These are phyloP conservation scores for Alviniconcha marisindica DNA, from an alignment of 1,140 invertebrate species.

Conservation along the genomic window DNA sequence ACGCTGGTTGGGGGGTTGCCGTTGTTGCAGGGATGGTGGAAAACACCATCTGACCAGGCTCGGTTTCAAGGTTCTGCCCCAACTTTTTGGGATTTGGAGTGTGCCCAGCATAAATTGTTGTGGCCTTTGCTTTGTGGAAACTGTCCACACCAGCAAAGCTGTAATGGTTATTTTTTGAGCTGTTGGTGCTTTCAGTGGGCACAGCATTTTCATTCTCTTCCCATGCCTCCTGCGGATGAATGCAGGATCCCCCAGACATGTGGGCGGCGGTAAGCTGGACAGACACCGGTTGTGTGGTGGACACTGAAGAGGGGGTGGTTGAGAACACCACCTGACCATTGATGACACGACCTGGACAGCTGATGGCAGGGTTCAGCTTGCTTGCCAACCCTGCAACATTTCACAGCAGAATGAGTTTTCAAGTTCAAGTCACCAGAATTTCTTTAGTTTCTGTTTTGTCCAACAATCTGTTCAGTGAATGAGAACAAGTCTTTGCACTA, in stretches of 20 bases:
- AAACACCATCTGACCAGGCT: neutral
- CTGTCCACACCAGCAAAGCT: neutral
- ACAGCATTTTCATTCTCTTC: too few relatives aligned
- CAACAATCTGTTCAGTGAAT: too few relatives aligned
- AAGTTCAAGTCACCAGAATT: too few relatives aligned
- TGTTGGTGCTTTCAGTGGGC: too few relatives aligned
- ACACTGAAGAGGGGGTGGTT: neutral
- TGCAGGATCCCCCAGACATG: too few relatives aligned
- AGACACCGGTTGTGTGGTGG: neutral
- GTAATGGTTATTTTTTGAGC: neutral
- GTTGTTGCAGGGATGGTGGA: too few relatives aligned
- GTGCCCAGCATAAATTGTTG: constrained; percentile 46
- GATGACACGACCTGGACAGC: constrained; percentile 2
- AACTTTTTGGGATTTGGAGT: constrained; percentile 46
- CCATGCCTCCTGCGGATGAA: too few relatives aligned
- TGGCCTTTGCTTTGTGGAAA: neutral
- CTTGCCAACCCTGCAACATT: too few relatives aligned
- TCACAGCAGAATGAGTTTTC: too few relatives aligned
- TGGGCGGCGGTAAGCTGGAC: neutral
- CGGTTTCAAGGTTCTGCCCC: neutral
- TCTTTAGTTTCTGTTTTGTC: too few relatives aligned
- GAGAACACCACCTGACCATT: neutral
- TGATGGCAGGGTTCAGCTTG: neutral
- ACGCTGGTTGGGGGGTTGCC: too few relatives aligned
- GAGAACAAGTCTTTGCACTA: too few relatives aligned